phyloP scores from a whole-genome alignment of 1,140 invertebrate species.

The Caenorhabditis latens region DNA sequence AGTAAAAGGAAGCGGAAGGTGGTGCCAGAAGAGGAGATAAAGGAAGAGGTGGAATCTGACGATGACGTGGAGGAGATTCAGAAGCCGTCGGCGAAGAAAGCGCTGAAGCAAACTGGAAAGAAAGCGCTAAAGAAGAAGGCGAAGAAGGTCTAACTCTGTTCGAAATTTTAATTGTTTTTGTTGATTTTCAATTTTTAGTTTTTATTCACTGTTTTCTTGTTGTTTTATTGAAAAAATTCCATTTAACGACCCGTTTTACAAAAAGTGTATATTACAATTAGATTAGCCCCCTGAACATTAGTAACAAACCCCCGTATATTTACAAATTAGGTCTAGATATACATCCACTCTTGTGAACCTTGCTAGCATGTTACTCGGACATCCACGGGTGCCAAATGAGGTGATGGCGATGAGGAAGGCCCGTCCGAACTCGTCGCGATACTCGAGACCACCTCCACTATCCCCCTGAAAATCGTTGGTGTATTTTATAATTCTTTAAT shows the following conservation, averaged over 20 bases:
- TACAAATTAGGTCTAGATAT: constrained; percentile 9
- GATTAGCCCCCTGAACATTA: not conserved
- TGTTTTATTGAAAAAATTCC: too few relatives aligned
- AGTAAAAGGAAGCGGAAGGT: not conserved
- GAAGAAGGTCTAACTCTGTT: too few relatives aligned
- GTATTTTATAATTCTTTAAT: too few relatives aligned
- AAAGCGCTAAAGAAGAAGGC: constrained; percentile 1
- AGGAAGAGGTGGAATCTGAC: not conserved
- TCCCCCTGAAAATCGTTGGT: constrained; percentile 63
- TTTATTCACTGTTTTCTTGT: too few relatives aligned
- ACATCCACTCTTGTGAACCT: constrained; percentile 57
- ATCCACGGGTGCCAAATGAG: constrained; percentile 69
- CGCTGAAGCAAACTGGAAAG: not conserved
- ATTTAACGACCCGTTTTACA: too few relatives aligned
- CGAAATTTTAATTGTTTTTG: too few relatives aligned
- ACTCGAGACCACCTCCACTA: constrained; percentile 68
- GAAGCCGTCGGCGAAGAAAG: not conserved
- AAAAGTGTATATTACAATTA: too few relatives aligned
- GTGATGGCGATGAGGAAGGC: constrained; percentile 67
- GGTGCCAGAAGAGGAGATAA: constrained; percentile 14
- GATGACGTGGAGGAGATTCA: not conserved
- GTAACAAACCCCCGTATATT: constrained; percentile 46
- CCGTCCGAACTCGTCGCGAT: constrained; percentile 58
- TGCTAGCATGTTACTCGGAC: constrained; percentile 69
- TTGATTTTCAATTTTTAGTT: too few relatives aligned